phyloP scores from a whole-genome alignment of 2,113 vertebrate species.

The Nannospalax galili region DNA sequence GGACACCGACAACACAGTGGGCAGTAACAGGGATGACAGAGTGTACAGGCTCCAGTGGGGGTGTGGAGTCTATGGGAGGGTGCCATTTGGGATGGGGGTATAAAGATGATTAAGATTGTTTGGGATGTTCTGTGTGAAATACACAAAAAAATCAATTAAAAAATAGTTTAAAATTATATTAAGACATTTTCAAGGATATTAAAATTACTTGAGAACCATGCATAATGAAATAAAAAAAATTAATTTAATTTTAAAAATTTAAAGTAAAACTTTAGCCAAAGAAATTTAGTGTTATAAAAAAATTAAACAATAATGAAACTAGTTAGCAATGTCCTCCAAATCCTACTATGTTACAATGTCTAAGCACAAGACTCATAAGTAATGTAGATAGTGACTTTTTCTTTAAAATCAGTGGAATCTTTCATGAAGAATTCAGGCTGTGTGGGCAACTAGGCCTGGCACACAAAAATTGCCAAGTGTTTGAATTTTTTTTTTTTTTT shows the following conservation, averaged over 20 bases:
- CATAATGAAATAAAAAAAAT: too few relatives aligned
- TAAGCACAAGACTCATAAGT: neutral
- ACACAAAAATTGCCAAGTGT: neutral
- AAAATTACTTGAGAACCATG: too few relatives aligned
- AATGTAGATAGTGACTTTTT: constrained; percentile 29
- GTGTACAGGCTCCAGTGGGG: too few relatives aligned
- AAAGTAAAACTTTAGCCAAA: neutral
- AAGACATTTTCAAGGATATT: too few relatives aligned
- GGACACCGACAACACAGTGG: too few relatives aligned
- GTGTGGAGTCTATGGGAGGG: too few relatives aligned
- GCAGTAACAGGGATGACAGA: too few relatives aligned
- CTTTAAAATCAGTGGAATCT: constrained; percentile 7
- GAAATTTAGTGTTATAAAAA: neutral
- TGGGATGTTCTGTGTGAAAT: too few relatives aligned
- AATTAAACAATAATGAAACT: constrained; percentile 27
- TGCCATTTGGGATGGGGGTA: too few relatives aligned
- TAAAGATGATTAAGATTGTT: too few relatives aligned
- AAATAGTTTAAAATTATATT: too few relatives aligned
- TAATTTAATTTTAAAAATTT: neutral
- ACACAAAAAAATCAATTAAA: too few relatives aligned
- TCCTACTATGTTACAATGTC: neutral
- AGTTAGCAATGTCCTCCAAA: neutral
- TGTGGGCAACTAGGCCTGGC: constrained; percentile 19
- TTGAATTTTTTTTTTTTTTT: neutral
- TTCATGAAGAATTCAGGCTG: constrained; percentile 44